Conservation (phyloP, 2,888 invertebrate species). For the Drosophila suboccidentalis region DNA sequence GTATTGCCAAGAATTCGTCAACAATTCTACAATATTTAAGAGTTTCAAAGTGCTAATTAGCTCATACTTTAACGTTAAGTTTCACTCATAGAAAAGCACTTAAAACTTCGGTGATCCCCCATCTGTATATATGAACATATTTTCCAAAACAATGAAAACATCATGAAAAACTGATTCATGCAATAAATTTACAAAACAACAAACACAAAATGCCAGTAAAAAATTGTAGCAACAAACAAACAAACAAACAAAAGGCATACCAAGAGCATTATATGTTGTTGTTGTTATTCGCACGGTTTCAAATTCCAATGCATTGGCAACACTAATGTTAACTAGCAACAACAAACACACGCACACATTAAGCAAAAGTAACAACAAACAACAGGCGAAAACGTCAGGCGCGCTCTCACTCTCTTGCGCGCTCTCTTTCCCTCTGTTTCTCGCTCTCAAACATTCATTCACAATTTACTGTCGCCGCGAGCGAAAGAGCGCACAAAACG, state of each 20-base stretch:
- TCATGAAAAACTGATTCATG: slow-evolving; percentile 24
- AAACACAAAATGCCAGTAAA: slow-evolving; percentile 15
- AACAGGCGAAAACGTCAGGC: slow-evolving; percentile 55
- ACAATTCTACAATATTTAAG: neutral
- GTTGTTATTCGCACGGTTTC: slow-evolving; percentile 70
- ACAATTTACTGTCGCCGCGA: slow-evolving; percentile 42
- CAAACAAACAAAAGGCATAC: slow-evolving; percentile 38
- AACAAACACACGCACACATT: slow-evolving; percentile 37
- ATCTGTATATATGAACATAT: neutral
- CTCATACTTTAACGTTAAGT: neutral
- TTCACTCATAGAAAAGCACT: neutral
- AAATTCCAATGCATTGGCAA: slow-evolving; percentile 76
- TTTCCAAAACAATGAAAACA: neutral
- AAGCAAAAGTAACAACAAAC: slow-evolving; percentile 58
- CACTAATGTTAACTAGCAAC: slow-evolving; percentile 60
- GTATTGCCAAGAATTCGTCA: neutral
- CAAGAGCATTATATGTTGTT: slow-evolving; percentile 38
- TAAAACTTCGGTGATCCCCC: slow-evolving; percentile 9
- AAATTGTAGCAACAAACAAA: slow-evolving; percentile 20
- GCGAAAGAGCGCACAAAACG: slow-evolving; percentile 44
- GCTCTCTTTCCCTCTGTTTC: slow-evolving; percentile 19
- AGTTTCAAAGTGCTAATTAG: neutral
- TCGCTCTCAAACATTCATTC: slow-evolving; percentile 58
- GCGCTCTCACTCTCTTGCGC: slow-evolving; percentile 24
- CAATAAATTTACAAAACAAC: slow-evolving; percentile 44